Evolutionary conservation across 2,113 vertebrate genomes (phyloP), one percentile per base, ranked within the genome.

Genomic region (Sylvilagus bachmani): DNA sequence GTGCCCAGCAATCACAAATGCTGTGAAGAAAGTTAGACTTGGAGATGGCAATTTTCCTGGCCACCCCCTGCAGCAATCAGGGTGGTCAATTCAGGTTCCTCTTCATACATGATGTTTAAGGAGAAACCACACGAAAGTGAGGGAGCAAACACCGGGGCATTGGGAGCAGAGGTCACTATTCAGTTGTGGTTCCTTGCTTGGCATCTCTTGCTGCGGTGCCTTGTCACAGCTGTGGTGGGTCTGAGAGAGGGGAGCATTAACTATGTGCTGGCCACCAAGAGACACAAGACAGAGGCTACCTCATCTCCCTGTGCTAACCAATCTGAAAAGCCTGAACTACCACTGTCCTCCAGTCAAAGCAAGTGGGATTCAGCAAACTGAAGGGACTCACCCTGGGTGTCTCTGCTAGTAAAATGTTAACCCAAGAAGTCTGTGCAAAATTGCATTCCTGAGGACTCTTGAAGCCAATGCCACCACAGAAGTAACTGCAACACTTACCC

Each of bases 401-500:
- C 8, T 82, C 9, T 29, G 51, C 27, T 66, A 78, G 5, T n/a
- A 70, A 38, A 58, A 36, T 55, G 5, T n/a, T 66, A 61, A 29
- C 24, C 0, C 2, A 25, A 11, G 31, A 24, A 74, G 24, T 21
- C 51, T 29, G 12, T 22, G 27, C 5, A 62, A 25, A 24, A 7
- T 4, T 3, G 4, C 12, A 74, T 81, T 53, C 14, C 31, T 8
- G 10, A 44, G 77, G 19, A 44, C 7, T 11, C 10, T 19, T 24
- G 64, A 55, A 13, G n/a, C 14, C 66, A 80, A 27, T 4, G 10
- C 4, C 61, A 19, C 12, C 10, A 55, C 61, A 77, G 53, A 71
- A 24, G 11, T 16, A 53, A 29, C 44, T n/a, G 9, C 6, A 33
- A n/a, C 0, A 1, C 21, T 51, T 14, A 51, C 1, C 4, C 3